Evolutionary conservation across 2,113 vertebrate genomes (phyloP), one percentile per base, ranked within the genome.

Genomic region (Ptilonorhynchus violaceus): DNA sequence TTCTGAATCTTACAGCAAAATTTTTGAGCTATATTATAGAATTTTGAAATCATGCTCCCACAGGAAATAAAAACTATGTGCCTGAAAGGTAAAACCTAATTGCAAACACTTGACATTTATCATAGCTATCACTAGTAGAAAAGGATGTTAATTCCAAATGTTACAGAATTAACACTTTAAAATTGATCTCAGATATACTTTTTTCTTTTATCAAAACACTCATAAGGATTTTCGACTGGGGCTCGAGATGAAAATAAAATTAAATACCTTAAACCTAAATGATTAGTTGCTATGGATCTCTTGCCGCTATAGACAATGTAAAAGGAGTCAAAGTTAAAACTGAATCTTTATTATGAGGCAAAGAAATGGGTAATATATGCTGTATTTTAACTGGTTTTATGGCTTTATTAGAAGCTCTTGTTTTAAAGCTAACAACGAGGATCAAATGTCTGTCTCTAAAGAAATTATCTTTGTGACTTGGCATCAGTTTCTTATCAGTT

Each of bases 21-120:
- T 86, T 85, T 93, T 70, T 52, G 74, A 92, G 55, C 60, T 60
- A 0, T 64, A 25, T 86, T 70, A 52, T 2, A 77, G 56, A 81
- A 87, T 86, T 77, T 78, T 92, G 89, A 68, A 79, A 91, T 67
- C 24, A 7, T 70, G 39, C n/a, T 91, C 76, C 73, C 86, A 60
- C 22, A 85, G 94, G 91, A 92, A 92, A 91, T 89, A 93, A 84
- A 86, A 93, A 23, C 33, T 74, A 20, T 90, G 58, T 77, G 78
- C 78, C 70, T 77, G 79, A 93, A 95, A 95, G 67, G 79, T 94
- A 88, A 92, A 95, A 42, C 63, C 39, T 94, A 90, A 92, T 94
- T 94, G 49, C 90, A 88, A 92, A 63, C 68, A 92, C 88, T 96
- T 96, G 87, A 91, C 94, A 86, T 96, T 94, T 92, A 90, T 93